Evolutionary conservation across 2,888 invertebrate species (phyloP).

Genomic region (Acrocyrtus sp.): DNA sequence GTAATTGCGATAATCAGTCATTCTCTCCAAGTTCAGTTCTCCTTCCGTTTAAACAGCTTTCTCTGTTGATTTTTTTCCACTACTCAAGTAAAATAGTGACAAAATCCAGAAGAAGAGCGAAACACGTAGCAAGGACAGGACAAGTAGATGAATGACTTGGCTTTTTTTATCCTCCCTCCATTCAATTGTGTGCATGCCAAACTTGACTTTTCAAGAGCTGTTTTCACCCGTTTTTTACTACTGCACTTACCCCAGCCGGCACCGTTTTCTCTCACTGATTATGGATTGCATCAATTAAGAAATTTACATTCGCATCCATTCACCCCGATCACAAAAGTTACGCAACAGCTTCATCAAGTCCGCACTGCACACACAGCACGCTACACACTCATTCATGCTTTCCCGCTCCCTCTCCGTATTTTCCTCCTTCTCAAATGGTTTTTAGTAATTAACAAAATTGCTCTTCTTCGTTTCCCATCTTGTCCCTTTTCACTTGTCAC

Average conservation of each 20-base stretch:
- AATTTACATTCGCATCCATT: slow-evolving; percentile 34
- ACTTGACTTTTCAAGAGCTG: too few relatives aligned
- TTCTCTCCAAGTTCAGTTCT: slow-evolving; percentile 43
- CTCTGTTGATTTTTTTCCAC: not conserved
- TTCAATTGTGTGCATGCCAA: too few relatives aligned
- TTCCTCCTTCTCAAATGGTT: not conserved
- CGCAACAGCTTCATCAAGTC: slow-evolving; percentile 9
- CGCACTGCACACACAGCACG: not conserved
- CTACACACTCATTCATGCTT: not conserved
- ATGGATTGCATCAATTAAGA: slow-evolving; percentile 43
- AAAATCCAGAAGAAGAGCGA: slow-evolving; percentile 35
- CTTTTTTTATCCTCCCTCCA: not conserved
- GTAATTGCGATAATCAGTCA: slow-evolving; percentile 58
- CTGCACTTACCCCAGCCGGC: not conserved
- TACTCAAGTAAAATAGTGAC: slow-evolving; percentile 26
- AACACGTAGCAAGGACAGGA: too few relatives aligned
- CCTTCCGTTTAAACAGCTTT: not conserved
- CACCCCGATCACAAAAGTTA: not conserved
- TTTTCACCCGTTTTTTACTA: not conserved
- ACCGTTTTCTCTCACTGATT: slow-evolving; percentile 26
- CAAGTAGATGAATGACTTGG: not conserved
- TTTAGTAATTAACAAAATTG: slow-evolving; percentile 54
- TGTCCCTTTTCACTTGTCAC: not conserved
- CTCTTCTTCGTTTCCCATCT: too few relatives aligned
- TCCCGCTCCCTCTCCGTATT: not conserved